These are phyloP conservation scores for Amblyjoppa proteus DNA, from an alignment of 2,888 invertebrate genomes.

Conservation along the genomic window DNA sequence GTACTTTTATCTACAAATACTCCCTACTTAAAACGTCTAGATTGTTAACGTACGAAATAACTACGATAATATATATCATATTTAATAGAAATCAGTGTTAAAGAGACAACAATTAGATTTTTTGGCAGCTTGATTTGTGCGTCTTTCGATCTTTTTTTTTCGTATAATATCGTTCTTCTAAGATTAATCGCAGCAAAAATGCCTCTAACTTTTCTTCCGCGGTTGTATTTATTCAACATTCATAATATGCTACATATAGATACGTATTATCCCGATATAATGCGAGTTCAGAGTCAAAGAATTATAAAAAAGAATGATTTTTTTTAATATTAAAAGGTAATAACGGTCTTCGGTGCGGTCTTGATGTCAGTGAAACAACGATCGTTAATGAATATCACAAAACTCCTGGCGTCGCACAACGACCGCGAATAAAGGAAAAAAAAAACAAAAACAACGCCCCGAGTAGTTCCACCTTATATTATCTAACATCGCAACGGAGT, in stretches of 20 bases:
- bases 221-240: constrained; percentile 3
- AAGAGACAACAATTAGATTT: constrained; percentile 70
- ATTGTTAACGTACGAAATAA: constrained; percentile 41
- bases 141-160: constrained; percentile 62
- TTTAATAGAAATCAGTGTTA: constrained; percentile 67
- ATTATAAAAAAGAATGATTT: neutral
- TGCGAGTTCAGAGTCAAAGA: constrained; percentile 63
- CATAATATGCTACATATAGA: constrained; percentile 25
- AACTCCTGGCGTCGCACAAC: constrained; percentile 50
- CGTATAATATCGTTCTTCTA: constrained; percentile 27
- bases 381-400: constrained; percentile 64
- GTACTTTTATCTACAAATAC: constrained; percentile 78
- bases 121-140: constrained; percentile 80
- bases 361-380: constrained; percentile 31
- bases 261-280: constrained; percentile 34
- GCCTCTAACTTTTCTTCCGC: constrained; percentile 20
- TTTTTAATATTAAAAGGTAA: constrained; percentile 33
- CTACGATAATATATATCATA: constrained; percentile 66
- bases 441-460: constrained; percentile 29
- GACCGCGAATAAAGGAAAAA: constrained; percentile 13
- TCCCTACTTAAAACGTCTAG: constrained; percentile 66
- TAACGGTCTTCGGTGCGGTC: constrained; percentile 48
- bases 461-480: constrained; percentile 42
- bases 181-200: constrained; percentile 54
- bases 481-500: constrained; percentile 45